Conservation (phyloP, 1,140 invertebrate genomes). For the Lysiphlebus fabarum region DNA sequence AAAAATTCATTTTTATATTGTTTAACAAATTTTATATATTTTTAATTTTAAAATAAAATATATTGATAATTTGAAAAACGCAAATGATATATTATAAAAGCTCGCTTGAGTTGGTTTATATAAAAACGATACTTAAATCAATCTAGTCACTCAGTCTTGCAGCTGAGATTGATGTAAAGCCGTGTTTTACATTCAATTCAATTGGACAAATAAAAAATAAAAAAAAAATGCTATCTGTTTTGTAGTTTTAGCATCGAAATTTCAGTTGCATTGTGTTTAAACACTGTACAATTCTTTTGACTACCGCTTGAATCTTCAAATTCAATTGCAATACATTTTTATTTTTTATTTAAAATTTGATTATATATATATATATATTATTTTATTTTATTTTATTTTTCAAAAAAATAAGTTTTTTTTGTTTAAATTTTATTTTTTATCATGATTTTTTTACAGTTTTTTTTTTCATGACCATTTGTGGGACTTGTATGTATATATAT, state of each 20-base stretch:
- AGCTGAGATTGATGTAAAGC: slow-evolving; percentile 55
- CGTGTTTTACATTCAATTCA: slow-evolving; percentile 57
- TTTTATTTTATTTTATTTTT: not conserved
- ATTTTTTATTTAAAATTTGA: not conserved
- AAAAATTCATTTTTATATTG: too few species aligned
- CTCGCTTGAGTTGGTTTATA: slow-evolving; percentile 22
- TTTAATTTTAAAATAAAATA: not conserved
- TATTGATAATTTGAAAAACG: not conserved
- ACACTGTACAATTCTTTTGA: slow-evolving; percentile 1
- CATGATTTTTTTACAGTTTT: too few species aligned
- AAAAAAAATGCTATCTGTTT: not conserved
- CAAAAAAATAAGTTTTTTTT: too few species aligned
- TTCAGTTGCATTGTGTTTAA: slow-evolving; percentile 18
- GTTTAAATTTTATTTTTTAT: too few species aligned
- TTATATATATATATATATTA: too few species aligned
- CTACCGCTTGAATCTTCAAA: slow-evolving; percentile 35
- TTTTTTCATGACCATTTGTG: too few species aligned
- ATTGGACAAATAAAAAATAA: slow-evolving; percentile 48
- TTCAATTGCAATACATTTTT: not conserved
- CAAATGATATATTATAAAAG: not conserved
- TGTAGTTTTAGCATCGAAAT: slow-evolving; percentile 6
- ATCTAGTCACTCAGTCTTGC: slow-evolving; percentile 50
- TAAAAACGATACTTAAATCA: slow-evolving; percentile 49
- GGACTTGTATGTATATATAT: too few species aligned
- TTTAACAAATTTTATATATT: not conserved